Base-by-base conservation (phyloP, 2,888 invertebrate species). In the Allophyes oxyacanthae region DNA sequence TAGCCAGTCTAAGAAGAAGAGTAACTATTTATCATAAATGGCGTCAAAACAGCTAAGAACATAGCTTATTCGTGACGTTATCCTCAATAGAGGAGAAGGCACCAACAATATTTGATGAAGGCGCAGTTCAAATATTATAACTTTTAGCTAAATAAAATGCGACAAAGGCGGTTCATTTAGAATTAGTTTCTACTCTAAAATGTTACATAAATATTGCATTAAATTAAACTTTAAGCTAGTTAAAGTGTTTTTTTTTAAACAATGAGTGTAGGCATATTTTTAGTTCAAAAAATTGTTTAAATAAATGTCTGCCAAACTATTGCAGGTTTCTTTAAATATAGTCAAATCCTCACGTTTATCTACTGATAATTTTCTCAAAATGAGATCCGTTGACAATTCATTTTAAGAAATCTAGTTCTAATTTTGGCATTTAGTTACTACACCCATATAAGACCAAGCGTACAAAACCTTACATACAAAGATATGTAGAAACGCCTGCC, bases 81-180 rank as follows among this genome's bases (percentile, higher is more conserved):
- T 38, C 67, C 67, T 65, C 68, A 72, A 66, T 44, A 66, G 46
- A 72, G 46, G 34, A 15, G 9, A 65, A 66, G 65, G 65, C 65
- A 66, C 65, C 46, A 59, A 60, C 45, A 30, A 30, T 48, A 37
- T 32, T 42, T 6, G 37, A 49, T 67, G 48, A 72, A 65, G 65
- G 44, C 30, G 72, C 68, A 67, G 66, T 65, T 33, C 61, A 66
- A 65, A 66, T 59, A 50, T 65, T 60, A 49, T 42, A 13, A 15
- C 7, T 30, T 71, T 34, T 63, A 54, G 41, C 44, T 25, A 37
- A 70, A 64, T 55, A 40, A 64, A 64, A 64, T 64, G 64, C 64
- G 32, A 44, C 13, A 25, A 33, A 63, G 72, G 64, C 72, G 65
- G 64, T 48, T 41, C 5, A 6, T 64, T 33, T 54, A 48, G 43